Percentiles rank a stretch among this genome's conserved stretches.
Conservation (phyloP, 1,140 invertebrate genomes). For the Drosophila auraria region DNA sequence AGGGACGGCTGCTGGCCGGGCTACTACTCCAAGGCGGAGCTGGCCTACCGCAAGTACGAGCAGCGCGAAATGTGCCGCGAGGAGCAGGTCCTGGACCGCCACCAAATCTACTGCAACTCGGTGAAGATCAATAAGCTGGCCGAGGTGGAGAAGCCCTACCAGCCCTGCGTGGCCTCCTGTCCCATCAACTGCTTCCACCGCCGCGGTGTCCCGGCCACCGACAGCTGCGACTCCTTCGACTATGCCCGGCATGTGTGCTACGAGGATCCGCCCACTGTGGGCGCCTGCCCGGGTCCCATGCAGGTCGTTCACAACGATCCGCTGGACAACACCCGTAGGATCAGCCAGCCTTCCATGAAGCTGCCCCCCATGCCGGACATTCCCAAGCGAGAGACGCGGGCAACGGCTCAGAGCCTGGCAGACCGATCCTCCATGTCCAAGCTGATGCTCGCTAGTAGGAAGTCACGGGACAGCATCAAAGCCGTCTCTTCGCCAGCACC, state of each 20-base stretch:
- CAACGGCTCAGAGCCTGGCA: too few species aligned
- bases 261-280: constrained; percentile 18
- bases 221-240: constrained; percentile 24
- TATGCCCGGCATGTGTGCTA: constrained; percentile 22
- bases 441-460: neutral
- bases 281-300: constrained; percentile 43
- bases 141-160: constrained; percentile 38
- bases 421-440: neutral
- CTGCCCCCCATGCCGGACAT: constrained; percentile 31
- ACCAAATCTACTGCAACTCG: constrained; percentile 51
- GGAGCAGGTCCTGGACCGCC: constrained; percentile 31
- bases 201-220: constrained; percentile 27
- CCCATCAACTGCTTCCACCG: constrained; percentile 53
- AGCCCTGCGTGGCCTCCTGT: constrained; percentile 19
- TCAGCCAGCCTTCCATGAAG: constrained; percentile 4
- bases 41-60: constrained; percentile 66
- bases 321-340: constrained; percentile 2
- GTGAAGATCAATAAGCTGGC: constrained; percentile 67
- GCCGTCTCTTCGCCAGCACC: neutral
- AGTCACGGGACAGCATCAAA: neutral
- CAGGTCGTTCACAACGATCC: constrained; percentile 37
- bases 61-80: constrained; percentile 55
- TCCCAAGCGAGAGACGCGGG: too few species aligned
- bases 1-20: constrained; percentile 68
- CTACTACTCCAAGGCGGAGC: constrained; percentile 53